Evolutionary conservation across 1,140 invertebrate species (phyloP).

Genomic region (Diorhabda elongata): DNA sequence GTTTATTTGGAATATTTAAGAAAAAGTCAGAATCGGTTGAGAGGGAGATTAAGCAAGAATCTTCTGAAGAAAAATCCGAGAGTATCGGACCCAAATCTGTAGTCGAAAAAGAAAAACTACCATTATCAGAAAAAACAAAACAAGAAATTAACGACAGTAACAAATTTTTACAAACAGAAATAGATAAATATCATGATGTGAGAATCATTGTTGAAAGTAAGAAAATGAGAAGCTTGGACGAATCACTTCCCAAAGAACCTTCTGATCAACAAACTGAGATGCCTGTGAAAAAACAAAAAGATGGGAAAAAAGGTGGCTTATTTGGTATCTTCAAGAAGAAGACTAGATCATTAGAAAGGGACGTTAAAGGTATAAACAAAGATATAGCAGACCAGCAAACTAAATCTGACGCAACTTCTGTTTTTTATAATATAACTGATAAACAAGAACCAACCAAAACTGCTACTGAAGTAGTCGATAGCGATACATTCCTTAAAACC

Average conservation of each 20-base stretch:
- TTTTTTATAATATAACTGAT: background rate
- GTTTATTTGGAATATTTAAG: slow-evolving; percentile 26
- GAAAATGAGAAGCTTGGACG: background rate
- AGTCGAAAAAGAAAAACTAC: background rate
- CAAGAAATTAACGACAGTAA: background rate
- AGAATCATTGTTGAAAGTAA: slow-evolving; percentile 4
- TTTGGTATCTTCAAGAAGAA: background rate
- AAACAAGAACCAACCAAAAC: background rate
- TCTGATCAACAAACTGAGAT: background rate
- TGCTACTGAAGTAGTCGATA: background rate
- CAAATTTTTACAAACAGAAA: slow-evolving; percentile 9
- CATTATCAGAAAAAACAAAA: background rate
- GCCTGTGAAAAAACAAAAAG: background rate
- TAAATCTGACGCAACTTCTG: background rate
- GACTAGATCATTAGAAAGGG: background rate
- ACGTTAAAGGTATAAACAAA: background rate
- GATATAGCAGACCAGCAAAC: background rate
- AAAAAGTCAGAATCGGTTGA: slow-evolving; percentile 13
- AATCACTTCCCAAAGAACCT: background rate
- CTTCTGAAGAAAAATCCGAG: slow-evolving; percentile 8
- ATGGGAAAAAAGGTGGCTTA: background rate
- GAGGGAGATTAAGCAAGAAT: background rate
- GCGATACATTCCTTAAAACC: slow-evolving; percentile 8
- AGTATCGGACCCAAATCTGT: slow-evolving; percentile 5
- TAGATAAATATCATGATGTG: slow-evolving; percentile 26